These are phyloP conservation scores for Hypotaenidia philippensis DNA, from an alignment of 2,797 vertebrate genomes.

Conservation along the genomic window DNA sequence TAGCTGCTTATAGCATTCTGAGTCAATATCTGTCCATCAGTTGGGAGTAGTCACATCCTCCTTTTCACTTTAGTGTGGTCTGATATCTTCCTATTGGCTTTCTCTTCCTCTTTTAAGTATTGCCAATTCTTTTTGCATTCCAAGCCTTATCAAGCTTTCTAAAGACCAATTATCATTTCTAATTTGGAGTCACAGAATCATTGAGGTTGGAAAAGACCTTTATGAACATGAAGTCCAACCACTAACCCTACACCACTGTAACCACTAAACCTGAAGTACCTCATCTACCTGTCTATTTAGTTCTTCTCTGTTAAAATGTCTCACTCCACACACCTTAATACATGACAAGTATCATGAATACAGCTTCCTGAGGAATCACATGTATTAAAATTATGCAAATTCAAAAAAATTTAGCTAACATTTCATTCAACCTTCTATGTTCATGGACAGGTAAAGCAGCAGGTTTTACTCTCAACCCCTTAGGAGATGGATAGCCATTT, in stretches of 20 bases:
- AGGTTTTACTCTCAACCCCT: background rate
- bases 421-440: background rate
- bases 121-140: background rate
- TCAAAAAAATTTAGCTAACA: background rate
- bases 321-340: background rate
- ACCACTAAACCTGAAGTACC: too few species aligned
- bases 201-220: too few species aligned
- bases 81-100: background rate
- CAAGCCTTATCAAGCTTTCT: background rate
- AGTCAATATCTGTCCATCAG: background rate
- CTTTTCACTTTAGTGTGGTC: background rate
- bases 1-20: background rate
- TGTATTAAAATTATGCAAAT: background rate
- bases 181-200: background rate
- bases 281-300: background rate
- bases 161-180: background rate
- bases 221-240: too few species aligned
- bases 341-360: background rate
- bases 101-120: background rate
- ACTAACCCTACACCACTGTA: too few species aligned
- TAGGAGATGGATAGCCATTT: background rate
- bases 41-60: background rate
- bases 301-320: background rate
- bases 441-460: background rate
- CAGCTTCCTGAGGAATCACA: background rate